Percentiles rank a stretch among this genome's conserved stretches.
These are phyloP conservation scores for Harpalus rubripes DNA, from an alignment of 2,888 invertebrate species.

Conservation along the genomic window DNA sequence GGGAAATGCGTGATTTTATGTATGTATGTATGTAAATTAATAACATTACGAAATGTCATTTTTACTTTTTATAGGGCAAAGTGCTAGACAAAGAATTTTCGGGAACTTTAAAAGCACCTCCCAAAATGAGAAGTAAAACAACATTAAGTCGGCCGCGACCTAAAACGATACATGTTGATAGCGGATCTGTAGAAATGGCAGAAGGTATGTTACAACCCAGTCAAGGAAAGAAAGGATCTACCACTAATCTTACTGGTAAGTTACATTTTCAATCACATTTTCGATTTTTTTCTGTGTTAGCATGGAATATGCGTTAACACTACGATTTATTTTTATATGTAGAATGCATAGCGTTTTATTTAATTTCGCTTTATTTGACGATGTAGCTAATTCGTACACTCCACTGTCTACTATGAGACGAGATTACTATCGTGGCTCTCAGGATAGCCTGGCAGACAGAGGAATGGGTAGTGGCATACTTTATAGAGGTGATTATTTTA, in stretches of 20 bases:
- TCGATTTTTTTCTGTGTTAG: constrained; percentile 69
- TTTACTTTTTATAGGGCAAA: constrained; percentile 83
- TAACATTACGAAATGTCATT: background rate
- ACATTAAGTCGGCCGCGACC: constrained; percentile 86
- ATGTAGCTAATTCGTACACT: constrained; percentile 76
- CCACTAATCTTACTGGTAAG: constrained; percentile 90
- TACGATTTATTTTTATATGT: constrained; percentile 44
- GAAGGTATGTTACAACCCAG: constrained; percentile 87
- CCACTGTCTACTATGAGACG: constrained; percentile 87
- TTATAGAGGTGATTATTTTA: constrained; percentile 84
- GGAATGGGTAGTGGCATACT: constrained; percentile 81
- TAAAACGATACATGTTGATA: constrained; percentile 94
- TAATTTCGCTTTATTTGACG: constrained; percentile 70
- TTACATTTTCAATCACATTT: constrained; percentile 65
- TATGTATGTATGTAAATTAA: too few species aligned
- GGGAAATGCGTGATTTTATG: too few species aligned
- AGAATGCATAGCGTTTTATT: constrained; percentile 68
- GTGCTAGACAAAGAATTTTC: constrained; percentile 86
- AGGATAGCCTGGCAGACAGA: constrained; percentile 90
- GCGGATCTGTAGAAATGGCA: constrained; percentile 87
- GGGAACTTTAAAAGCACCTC: constrained; percentile 81
- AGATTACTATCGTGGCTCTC: constrained; percentile 95
- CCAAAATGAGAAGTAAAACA: constrained; percentile 84
- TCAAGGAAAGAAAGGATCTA: constrained; percentile 89
- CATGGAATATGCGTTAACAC: constrained; percentile 63